phyloP scores from a whole-genome alignment of 2,888 invertebrate genomes.

The Tetranychus truncatus region DNA sequence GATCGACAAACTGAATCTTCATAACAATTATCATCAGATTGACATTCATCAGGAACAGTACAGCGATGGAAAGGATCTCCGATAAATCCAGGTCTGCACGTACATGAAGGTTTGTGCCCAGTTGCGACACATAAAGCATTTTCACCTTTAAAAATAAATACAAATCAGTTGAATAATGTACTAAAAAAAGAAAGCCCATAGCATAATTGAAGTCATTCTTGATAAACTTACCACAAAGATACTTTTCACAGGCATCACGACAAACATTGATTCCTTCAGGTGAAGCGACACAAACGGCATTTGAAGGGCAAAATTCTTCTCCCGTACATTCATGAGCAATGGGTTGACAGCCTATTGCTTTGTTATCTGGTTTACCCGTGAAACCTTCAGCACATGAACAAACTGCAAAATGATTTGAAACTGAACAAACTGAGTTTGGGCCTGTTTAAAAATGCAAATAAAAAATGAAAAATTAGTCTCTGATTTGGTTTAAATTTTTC shows the following conservation, averaged over 20 bases:
- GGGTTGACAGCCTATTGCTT: slow-evolving; percentile 24
- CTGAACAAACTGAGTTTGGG: slow-evolving; percentile 55
- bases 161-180: too few relatives aligned
- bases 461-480: too few relatives aligned
- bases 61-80: slow-evolving; percentile 32
- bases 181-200: too few relatives aligned
- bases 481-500: too few relatives aligned
- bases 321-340: slow-evolving; percentile 15
- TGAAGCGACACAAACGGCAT: slow-evolving; percentile 20
- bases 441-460: slow-evolving; percentile 45
- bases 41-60: slow-evolving; percentile 24
- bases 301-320: slow-evolving; percentile 25
- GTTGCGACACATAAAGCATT: slow-evolving; percentile 53
- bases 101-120: slow-evolving; percentile 57
- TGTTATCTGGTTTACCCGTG: slow-evolving; percentile 47
- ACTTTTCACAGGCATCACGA: slow-evolving; percentile 26
- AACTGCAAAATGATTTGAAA: slow-evolving; percentile 54
- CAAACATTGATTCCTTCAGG: slow-evolving; percentile 16
- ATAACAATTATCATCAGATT: slow-evolving; percentile 25
- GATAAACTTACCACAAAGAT: slow-evolving; percentile 24
- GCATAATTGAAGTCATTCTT: too few relatives aligned
- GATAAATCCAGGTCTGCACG: slow-evolving; percentile 47
- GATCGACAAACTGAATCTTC: slow-evolving; percentile 38
- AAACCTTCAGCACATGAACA: slow-evolving; percentile 70
- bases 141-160: slow-evolving; percentile 34